Percentiles rank a stretch among this genome's conserved stretches.
These are phyloP conservation scores for Caenorhabditis tropicalis DNA, from an alignment of 1,140 invertebrate species.

Conservation along the genomic window DNA sequence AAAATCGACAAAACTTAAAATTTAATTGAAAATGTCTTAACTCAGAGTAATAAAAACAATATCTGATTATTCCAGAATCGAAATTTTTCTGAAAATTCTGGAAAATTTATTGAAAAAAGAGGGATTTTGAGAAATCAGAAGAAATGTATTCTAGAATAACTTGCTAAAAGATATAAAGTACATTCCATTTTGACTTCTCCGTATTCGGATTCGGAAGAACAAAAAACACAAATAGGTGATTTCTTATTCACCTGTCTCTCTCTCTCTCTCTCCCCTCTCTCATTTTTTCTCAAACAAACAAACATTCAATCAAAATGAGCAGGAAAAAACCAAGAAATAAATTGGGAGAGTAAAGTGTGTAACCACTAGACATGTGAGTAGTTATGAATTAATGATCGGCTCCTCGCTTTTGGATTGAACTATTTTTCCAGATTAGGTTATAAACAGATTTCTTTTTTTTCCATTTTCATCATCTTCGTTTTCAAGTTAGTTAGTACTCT, in stretches of 20 bases:
- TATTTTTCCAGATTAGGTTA: neutral
- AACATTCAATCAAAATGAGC: slow-evolving; percentile 9
- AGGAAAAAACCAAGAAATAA: neutral
- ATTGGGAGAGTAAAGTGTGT: neutral
- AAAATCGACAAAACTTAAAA: too few species aligned
- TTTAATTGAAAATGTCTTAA: too few species aligned
- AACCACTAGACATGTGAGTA: slow-evolving; percentile 21
- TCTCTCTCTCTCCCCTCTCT: neutral
- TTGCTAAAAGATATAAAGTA: neutral
- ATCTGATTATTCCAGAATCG: too few species aligned
- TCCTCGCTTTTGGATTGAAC: slow-evolving; percentile 12
- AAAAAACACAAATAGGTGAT: neutral
- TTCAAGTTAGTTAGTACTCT: neutral
- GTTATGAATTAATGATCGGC: slow-evolving; percentile 30
- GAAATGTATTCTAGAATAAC: neutral
- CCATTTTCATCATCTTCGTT: neutral
- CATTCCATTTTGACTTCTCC: neutral
- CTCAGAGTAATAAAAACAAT: too few species aligned
- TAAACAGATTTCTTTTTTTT: slow-evolving; percentile 2
- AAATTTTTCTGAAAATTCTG: too few species aligned
- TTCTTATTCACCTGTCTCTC: neutral
- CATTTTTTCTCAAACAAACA: neutral
- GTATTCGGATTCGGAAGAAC: neutral
- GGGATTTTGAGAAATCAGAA: neutral
- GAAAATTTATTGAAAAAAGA: neutral